Evolutionary conservation across 2,888 invertebrate genomes (phyloP), one percentile per base, ranked within the genome.

Genomic region (Parasteatoda lunata): DNA sequence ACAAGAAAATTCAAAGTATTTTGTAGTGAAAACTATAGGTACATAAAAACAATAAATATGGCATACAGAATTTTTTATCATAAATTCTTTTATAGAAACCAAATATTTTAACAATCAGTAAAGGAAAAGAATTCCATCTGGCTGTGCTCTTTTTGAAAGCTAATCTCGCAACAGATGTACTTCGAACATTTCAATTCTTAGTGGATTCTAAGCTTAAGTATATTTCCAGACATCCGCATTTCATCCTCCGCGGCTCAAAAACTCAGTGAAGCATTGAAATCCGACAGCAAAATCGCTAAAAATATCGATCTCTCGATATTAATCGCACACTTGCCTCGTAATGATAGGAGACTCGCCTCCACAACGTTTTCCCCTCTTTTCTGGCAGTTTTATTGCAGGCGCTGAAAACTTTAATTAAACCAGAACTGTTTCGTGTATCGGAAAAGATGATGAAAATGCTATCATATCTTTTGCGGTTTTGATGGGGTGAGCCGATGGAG

Each of bases 361-460:
- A 30, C 30, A 30, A 30, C 30, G 30, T 30, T 68, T 15, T 77
- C 64, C 71, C 71, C 81, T 52, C 75, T n/a, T 13, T 7, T 59
- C 11, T 59, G 69, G 71, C 59, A 70, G 77, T 83, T 83, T 83
- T 83, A 83, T 83, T 77, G 65, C 77, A 70, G 45, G 15, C 76
- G 70, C 82, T 82, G 82, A 82, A 77, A 83, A 76, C 76, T 83
- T 83, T 76, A 83, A 76, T 83, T 76, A 83, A 83, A 54, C 77
- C 54, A 45, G 72, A 52, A 66, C 73, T 80, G 80, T 65, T 80
- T 80, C 80, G 52, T 48, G 71, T 48, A 71, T 51, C 15, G 49
- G 49, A n/a, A 15, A 48, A 71, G 51, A 48, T 71, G 71, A 71
- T 71, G 66, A 68, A 68, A 68, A 68, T 45, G 66, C 66, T 9